Evolutionary conservation across 2,797 vertebrate genomes (phyloP).

Genomic region (Botia almorhae): DNA sequence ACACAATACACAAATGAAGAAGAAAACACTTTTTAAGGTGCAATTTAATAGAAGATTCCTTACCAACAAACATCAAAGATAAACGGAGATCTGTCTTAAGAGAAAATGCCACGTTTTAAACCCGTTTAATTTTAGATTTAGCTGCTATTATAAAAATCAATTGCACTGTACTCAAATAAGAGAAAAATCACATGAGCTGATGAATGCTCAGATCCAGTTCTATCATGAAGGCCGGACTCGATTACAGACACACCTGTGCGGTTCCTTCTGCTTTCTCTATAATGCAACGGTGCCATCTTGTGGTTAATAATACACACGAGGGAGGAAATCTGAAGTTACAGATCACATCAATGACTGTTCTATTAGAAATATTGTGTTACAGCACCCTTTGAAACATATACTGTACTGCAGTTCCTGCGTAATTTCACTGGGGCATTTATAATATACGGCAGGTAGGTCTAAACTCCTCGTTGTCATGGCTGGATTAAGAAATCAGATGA

Average conservation of each 20-base stretch:
- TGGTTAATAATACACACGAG: slow-evolving; percentile 38
- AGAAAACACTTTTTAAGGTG: too few species aligned
- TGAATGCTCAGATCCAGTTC: too few species aligned
- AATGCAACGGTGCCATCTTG: slow-evolving; percentile 61
- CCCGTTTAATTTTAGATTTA: too few species aligned
- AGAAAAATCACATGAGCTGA: too few species aligned
- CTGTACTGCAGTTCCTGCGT: neutral
- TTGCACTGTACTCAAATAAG: too few species aligned
- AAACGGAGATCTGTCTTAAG: too few species aligned
- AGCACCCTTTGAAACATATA: neutral
- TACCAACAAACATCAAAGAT: too few species aligned
- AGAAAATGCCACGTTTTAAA: too few species aligned
- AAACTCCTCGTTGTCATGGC: neutral
- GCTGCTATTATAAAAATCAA: too few species aligned
- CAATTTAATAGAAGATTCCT: too few species aligned
- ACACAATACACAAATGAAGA: too few species aligned
- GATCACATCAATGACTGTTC: neutral
- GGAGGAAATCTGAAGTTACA: neutral
- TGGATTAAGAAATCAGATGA: neutral
- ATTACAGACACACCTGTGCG: neutral
- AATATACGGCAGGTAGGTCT: neutral
- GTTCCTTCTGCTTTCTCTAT: neutral
- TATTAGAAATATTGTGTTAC: too few species aligned
- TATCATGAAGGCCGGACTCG: neutral
- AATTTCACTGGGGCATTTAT: neutral